Evolutionary conservation across 2,113 vertebrate genomes (phyloP).

Genomic region (Corynorhinus townsendii): DNA sequence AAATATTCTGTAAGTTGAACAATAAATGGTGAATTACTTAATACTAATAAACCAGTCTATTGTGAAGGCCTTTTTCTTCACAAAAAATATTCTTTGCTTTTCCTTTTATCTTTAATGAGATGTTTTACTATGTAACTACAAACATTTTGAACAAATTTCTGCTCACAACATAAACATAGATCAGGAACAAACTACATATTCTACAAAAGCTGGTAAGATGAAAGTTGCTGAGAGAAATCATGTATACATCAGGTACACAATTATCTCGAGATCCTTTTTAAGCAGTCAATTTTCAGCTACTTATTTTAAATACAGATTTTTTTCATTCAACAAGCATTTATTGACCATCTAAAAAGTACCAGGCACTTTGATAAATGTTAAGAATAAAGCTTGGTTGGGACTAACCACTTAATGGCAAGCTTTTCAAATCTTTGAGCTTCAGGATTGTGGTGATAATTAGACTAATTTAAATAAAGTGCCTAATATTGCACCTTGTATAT

Average conservation of each 20-base stretch:
- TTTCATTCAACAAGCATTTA: neutral
- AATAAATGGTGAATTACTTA: neutral
- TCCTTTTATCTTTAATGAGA: neutral
- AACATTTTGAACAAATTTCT: constrained; percentile 15
- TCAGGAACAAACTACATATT: constrained; percentile 2
- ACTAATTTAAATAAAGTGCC: neutral
- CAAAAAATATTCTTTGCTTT: neutral
- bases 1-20: neutral
- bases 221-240: neutral
- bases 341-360: neutral
- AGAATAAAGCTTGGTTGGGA: neutral
- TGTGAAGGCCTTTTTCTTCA: neutral
- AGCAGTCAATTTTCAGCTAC: neutral
- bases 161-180: neutral
- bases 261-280: neutral
- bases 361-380: neutral
- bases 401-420: neutral
- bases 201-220: neutral
- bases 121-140: neutral
- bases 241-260: neutral
- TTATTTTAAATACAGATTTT: neutral
- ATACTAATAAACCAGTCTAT: neutral
- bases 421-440: neutral
- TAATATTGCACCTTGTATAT: neutral
- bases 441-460: neutral